phyloP scores from a whole-genome alignment of 2,888 invertebrate genomes.

The Eremobia ochroleuca region DNA sequence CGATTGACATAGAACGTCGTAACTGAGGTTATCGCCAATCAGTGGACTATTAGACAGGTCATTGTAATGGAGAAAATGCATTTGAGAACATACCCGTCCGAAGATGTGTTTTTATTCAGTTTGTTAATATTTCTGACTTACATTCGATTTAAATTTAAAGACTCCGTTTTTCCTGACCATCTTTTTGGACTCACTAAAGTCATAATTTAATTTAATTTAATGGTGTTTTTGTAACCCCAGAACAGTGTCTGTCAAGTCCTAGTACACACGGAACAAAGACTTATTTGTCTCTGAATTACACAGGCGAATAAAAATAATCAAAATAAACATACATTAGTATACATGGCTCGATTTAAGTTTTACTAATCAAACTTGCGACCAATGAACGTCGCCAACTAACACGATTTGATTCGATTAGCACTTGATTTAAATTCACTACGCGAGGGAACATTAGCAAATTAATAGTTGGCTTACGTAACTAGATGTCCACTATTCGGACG shows the following conservation, averaged over 20 bases:
- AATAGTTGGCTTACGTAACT: constrained; percentile 85
- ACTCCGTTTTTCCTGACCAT: not conserved
- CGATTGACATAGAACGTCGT: constrained; percentile 72
- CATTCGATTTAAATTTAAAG: constrained; percentile 1
- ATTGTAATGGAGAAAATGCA: constrained; percentile 65
- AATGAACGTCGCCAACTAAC: constrained; percentile 66
- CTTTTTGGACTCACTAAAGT: not conserved
- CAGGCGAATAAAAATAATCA: constrained; percentile 60
- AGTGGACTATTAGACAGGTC: constrained; percentile 74
- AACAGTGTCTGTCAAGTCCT: not conserved
- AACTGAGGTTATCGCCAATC: constrained; percentile 75
- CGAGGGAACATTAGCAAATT: constrained; percentile 81
- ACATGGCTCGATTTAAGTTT: constrained; percentile 65
- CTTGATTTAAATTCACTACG: constrained; percentile 75
- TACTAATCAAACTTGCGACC: constrained; percentile 69
- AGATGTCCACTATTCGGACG: constrained; percentile 80
- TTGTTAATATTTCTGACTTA: not conserved
- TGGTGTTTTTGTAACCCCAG: constrained; percentile 12
- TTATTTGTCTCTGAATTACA: constrained; percentile 33
- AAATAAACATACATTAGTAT: constrained; percentile 66
- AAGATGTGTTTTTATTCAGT: not conserved
- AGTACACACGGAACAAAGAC: constrained; percentile 43
- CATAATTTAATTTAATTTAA: no score
- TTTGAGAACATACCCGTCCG: constrained; percentile 4
- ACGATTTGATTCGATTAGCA: constrained; percentile 72